Conservation (phyloP, 2,797 vertebrate genomes). For the Micrastur ruficollis region DNA sequence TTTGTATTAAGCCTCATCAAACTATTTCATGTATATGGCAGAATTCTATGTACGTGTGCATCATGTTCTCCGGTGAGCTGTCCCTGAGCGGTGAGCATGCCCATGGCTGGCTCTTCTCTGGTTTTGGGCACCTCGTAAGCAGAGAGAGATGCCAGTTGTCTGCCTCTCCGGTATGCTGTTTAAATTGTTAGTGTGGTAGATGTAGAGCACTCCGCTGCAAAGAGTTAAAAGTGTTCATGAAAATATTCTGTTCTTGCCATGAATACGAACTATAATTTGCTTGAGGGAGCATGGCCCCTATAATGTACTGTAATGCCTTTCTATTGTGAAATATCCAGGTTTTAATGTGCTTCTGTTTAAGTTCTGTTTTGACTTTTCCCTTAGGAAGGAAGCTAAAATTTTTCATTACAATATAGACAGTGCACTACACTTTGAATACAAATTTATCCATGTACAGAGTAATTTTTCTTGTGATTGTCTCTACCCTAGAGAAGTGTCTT, state of each 20-base stretch:
- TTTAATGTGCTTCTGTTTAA: constrained; percentile 71
- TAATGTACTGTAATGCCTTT: constrained; percentile 55
- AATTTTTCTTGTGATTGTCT: constrained; percentile 81
- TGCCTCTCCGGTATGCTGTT: background rate
- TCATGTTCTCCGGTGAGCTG: background rate
- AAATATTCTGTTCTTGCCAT: background rate
- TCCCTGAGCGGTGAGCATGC: fast-evolving
- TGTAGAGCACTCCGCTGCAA: background rate
- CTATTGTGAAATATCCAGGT: constrained; percentile 66
- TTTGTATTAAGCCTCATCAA: background rate
- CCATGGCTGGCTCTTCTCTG: fast-evolving
- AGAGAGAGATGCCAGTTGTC: background rate
- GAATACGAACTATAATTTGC: constrained; percentile 9
- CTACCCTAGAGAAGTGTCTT: constrained; percentile 80
- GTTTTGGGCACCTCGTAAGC: background rate
- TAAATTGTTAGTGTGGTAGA: fast-evolving
- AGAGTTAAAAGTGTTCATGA: constrained; percentile 40
- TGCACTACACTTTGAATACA: constrained; percentile 76
- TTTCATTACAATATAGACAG: constrained; percentile 78
- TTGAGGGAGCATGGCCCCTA: background rate
- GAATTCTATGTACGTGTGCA: background rate
- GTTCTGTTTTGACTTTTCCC: constrained; percentile 74
- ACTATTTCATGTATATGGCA: fast-evolving
- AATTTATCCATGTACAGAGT: constrained; percentile 78
- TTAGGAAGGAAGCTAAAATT: constrained; percentile 75